phyloP scores from a whole-genome alignment of 2,113 vertebrate genomes.

The Bujurquina vittata region DNA sequence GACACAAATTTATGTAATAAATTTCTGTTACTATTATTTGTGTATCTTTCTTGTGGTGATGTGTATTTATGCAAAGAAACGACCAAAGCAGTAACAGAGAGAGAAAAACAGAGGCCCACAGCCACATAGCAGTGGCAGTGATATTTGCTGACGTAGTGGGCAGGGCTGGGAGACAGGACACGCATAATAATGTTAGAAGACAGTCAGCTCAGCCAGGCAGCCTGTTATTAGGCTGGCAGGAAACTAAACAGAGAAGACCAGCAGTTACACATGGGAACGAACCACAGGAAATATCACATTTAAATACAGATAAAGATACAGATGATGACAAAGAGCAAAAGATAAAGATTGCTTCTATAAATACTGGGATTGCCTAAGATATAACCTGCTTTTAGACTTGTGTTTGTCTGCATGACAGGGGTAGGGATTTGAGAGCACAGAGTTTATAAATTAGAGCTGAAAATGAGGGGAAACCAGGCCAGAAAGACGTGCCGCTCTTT shows the following conservation, averaged over 20 bases:
- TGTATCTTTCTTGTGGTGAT: neutral
- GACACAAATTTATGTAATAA: too few species aligned
- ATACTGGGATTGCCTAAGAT: neutral
- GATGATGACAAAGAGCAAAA: neutral
- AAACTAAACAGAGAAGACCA: constrained; percentile 34
- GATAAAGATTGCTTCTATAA: neutral
- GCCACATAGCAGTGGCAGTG: constrained; percentile 35
- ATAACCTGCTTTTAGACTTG: neutral
- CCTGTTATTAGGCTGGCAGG: constrained; percentile 45
- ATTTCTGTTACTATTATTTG: neutral
- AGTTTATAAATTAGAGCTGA: neutral
- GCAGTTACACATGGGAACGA: neutral
- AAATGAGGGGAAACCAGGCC: neutral
- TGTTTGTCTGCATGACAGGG: neutral
- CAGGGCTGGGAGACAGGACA: constrained; percentile 40
- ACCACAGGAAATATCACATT: neutral
- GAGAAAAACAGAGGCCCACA: constrained; percentile 26
- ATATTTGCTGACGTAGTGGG: constrained; percentile 67
- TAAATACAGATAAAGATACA: neutral
- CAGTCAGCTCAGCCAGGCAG: constrained; percentile 38
- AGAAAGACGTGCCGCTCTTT: neutral
- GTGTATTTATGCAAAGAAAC: constrained; percentile 2
- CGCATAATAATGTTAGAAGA: constrained; percentile 58
- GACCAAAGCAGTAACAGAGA: constrained; percentile 1
- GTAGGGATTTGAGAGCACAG: neutral